Base-by-base conservation (phyloP, 2,113 vertebrate genomes). In the Ailurus styani region DNA sequence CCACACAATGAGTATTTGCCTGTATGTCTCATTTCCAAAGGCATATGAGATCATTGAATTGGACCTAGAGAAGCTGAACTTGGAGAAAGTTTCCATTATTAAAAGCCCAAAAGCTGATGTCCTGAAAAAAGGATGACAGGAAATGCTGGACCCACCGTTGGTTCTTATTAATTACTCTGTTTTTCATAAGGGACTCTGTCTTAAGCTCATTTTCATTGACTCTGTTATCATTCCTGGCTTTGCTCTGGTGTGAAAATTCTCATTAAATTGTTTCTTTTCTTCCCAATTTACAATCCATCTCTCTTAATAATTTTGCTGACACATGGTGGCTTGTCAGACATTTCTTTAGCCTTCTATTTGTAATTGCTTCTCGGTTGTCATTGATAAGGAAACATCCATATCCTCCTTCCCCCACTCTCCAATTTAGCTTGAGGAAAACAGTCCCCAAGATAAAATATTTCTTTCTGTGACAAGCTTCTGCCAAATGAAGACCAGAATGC, bases 221-320 rank as follows among this genome's bases (percentile, higher is more conserved):
- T 90, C n/a, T 2, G 13, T 92, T 89, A 92, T 62, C 82, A 64
- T 91, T 95, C 31, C 77, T 94, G 70, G 57, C 17, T 95, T 97
- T 95, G 70, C 68, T 88, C 20, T 93, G 77, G n/a, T 81, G 45
- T 97, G 81, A 91, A 95, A 55, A 83, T 95, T 88, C 85, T 96
- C 66, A 96, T 92, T 97, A 68, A 47, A 75, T 50, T 90, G 40
- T 72, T 54, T 62, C 27, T 78, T 64, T 66, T 84, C 45, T 75
- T 66, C 27, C 73, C 73, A 45, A 95, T 66, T 90, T 93, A n/a
- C 50, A 83, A 27, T 91, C 45, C 57, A 66, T 91, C n/a, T 93
- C 70, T 73, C 57, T 79, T 87, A 93, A 66, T 86, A 93, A 86
- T 91, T 75, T 85, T 91, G 89, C 62, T 45, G 52, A 45, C 25